Evolutionary conservation across 2,113 vertebrate genomes (phyloP).

Genomic region (Alosa alosa): DNA sequence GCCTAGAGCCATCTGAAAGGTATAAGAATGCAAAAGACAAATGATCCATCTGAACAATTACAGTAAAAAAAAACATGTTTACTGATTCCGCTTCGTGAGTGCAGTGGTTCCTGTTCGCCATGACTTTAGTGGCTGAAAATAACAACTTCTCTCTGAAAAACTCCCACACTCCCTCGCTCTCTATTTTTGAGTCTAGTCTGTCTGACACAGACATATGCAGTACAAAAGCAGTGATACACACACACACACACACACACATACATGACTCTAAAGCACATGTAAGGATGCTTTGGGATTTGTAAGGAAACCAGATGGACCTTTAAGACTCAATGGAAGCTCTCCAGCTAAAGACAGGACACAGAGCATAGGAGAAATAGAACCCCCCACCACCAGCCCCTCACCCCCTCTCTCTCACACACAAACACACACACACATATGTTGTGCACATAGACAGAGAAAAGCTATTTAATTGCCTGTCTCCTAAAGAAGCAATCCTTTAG

Average conservation of each 20-base stretch:
- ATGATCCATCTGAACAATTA: not conserved
- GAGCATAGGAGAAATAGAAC: not conserved
- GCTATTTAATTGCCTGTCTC: conserved; percentile 24
- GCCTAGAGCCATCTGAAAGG: not conserved
- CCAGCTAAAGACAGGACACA: not conserved
- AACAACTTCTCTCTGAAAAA: not conserved
- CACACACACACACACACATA: not conserved
- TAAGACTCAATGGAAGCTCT: conserved; percentile 21
- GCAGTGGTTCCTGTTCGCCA: not conserved
- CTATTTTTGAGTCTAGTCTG: conserved; percentile 5
- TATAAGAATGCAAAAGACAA: not conserved
- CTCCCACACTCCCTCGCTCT: not conserved
- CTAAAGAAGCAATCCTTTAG: not conserved
- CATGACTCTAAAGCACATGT: not conserved
- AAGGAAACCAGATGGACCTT: conserved; percentile 22
- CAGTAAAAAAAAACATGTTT: not conserved
- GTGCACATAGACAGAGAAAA: conserved; percentile 1
- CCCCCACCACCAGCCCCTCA: not conserved
- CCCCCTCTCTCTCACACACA: not conserved
- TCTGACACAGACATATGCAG: conserved; percentile 8
- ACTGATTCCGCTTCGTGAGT: not conserved
- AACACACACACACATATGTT: not conserved
- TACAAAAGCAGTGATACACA: conserved; percentile 34
- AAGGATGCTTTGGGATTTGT: not conserved
- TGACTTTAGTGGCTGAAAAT: not conserved